phyloP scores from a whole-genome alignment of 2,113 vertebrate species.

The Vidua chalybeata region DNA sequence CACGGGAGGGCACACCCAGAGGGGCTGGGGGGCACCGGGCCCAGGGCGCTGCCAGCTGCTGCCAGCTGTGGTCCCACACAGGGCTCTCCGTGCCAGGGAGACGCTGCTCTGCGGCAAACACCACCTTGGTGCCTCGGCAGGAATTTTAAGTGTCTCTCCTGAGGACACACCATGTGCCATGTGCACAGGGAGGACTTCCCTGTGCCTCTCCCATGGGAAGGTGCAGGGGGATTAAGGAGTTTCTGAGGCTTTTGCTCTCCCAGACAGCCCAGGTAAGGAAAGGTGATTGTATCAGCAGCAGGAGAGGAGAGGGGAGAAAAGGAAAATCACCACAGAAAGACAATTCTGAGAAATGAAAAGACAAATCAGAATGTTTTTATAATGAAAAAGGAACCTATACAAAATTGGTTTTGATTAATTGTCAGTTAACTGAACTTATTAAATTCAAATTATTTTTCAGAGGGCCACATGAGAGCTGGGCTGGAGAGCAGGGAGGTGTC shows the following conservation, averaged over 20 bases:
- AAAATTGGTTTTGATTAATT: conserved; percentile 37
- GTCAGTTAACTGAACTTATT: not conserved
- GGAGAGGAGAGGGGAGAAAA: not conserved
- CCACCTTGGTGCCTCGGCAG: not conserved
- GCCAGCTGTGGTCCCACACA: not conserved
- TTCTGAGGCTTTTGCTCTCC: conserved; percentile 14
- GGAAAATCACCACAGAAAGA: not conserved
- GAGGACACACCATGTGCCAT: not conserved
- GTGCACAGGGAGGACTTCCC: not conserved
- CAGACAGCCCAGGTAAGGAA: not conserved
- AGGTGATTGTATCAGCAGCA: not conserved
- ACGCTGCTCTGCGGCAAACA: not conserved
- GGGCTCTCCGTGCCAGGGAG: not conserved
- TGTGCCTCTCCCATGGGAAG: not conserved
- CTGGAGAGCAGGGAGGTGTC: not conserved
- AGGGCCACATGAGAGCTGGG: not conserved
- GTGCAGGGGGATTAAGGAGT: not conserved
- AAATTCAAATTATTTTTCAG: conserved; percentile 13
- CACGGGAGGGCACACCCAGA: not conserved
- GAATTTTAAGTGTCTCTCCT: not conserved
- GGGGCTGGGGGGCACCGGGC: fast-evolving
- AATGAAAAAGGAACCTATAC: not conserved
- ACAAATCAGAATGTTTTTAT: not conserved
- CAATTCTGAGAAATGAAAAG: not conserved
- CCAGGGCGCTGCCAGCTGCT: not conserved